These are phyloP conservation scores for Torymus aiolomorphi DNA, from an alignment of 2,888 invertebrate genomes.

Conservation along the genomic window DNA sequence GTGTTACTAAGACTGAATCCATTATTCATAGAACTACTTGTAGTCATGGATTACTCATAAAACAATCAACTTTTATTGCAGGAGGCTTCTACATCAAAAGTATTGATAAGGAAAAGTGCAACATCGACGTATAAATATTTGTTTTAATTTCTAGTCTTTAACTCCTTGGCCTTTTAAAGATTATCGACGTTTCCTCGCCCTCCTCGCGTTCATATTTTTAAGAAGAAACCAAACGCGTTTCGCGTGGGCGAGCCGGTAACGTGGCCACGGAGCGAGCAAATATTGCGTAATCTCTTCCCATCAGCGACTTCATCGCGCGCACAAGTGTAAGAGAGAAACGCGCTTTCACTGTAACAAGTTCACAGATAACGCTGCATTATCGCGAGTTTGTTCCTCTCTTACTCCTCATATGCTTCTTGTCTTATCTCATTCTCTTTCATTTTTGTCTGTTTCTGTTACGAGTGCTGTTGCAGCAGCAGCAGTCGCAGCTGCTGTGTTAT, in stretches of 20 bases:
- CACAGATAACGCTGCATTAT: conserved; percentile 33
- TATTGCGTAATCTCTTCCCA: conserved; percentile 41
- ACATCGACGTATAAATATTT: too few relatives aligned
- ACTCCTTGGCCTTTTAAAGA: too few relatives aligned
- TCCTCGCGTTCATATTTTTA: background rate
- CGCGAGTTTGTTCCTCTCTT: background rate
- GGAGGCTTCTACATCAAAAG: background rate
- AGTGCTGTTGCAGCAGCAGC: too few relatives aligned
- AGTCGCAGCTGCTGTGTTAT: background rate
- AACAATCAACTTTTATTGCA: too few relatives aligned
- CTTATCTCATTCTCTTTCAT: background rate
- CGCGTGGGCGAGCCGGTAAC: conserved; percentile 12
- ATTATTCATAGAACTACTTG: too few relatives aligned
- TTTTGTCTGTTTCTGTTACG: conserved; percentile 4
- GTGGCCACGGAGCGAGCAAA: background rate
- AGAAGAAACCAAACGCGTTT: conserved; percentile 37
- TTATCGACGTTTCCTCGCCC: too few relatives aligned
- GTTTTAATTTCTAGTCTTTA: too few relatives aligned
- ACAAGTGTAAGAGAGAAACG: too few relatives aligned
- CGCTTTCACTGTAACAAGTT: conserved; percentile 45
- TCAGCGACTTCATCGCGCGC: conserved; percentile 8
- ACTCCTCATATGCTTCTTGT: too few relatives aligned
- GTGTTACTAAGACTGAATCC: too few relatives aligned
- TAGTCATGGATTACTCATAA: too few relatives aligned
- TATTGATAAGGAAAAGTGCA: background rate